phyloP scores from a whole-genome alignment of 1,140 invertebrate genomes.

The Mesaphorura yosii region DNA sequence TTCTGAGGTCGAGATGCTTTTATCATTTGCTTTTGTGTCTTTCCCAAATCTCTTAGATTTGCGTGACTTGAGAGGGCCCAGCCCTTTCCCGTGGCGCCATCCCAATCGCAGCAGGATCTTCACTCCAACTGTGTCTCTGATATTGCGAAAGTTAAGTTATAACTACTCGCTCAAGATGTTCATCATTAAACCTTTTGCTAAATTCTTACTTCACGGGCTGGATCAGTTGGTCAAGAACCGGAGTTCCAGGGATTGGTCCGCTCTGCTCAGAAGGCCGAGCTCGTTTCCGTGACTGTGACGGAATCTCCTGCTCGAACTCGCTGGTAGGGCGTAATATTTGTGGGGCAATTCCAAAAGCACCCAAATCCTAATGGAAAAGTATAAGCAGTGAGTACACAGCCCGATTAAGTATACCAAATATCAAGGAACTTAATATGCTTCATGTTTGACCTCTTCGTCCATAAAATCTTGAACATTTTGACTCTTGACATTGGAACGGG shows the following conservation, averaged over 20 bases:
- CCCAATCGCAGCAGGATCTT: constrained; percentile 73
- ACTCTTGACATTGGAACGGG: constrained; percentile 43
- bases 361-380: constrained; percentile 54
- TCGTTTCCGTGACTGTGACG: constrained; percentile 34
- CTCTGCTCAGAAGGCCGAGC: constrained; percentile 36
- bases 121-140: constrained; percentile 74
- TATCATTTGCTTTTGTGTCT: constrained; percentile 34
- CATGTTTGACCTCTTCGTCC: constrained; percentile 74
- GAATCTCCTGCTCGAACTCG: constrained; percentile 54
- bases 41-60: constrained; percentile 46
- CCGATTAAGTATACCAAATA: neutral
- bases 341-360: constrained; percentile 90
- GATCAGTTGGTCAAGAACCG: constrained; percentile 66
- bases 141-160: neutral
- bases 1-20: constrained; percentile 30
- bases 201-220: constrained; percentile 53
- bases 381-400: neutral
- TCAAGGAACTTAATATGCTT: neutral
- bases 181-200: too few relatives aligned
- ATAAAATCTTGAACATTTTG: constrained; percentile 88
- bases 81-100: constrained; percentile 80
- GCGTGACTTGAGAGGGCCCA: constrained; percentile 44
- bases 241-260: constrained; percentile 64
- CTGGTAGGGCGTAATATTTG: constrained; percentile 62
- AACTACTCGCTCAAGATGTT: too few relatives aligned